Evolutionary conservation across 2,888 invertebrate species (phyloP).

Genomic region (Dilophus febrilis): DNA sequence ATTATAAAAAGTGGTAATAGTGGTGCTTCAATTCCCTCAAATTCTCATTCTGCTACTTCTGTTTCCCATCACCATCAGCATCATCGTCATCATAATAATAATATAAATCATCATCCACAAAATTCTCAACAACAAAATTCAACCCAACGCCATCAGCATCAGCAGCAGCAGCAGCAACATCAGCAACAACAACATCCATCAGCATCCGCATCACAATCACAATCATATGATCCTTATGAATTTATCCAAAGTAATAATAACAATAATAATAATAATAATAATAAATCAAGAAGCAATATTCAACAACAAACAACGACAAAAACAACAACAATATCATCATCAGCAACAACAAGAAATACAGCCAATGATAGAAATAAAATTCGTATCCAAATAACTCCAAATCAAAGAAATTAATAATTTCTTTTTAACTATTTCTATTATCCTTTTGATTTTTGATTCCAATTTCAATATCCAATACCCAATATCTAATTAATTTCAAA

Average conservation of each 20-base stretch:
- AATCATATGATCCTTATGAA: slow-evolving; percentile 1
- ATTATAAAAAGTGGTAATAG: no score
- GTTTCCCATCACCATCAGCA: neutral
- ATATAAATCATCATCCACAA: no score
- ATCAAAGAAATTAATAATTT: slow-evolving; percentile 4
- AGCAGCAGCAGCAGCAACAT: slow-evolving; percentile 7
- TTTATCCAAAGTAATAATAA: slow-evolving; percentile 3
- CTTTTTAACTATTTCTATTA: no score
- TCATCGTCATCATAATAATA: slow-evolving; percentile 1
- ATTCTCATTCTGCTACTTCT: neutral
- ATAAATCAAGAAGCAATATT: slow-evolving; percentile 3
- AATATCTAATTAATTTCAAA: no score
- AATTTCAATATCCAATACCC: no score
- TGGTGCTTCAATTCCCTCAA: no score
- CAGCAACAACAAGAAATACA: neutral
- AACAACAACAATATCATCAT: no score
- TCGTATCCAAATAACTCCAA: slow-evolving; percentile 12
- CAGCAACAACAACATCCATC: no score
- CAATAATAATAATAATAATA: slow-evolving; percentile 6
- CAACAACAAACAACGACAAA: neutral
- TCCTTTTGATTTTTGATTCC: no score
- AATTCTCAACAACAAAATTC: slow-evolving; percentile 5
- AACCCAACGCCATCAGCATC: slow-evolving; percentile 7
- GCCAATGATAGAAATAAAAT: slow-evolving; percentile 8
- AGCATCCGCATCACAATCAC: neutral